phyloP scores from a whole-genome alignment of 2,797 vertebrate species.

The Neopelma chrysocephalum region DNA sequence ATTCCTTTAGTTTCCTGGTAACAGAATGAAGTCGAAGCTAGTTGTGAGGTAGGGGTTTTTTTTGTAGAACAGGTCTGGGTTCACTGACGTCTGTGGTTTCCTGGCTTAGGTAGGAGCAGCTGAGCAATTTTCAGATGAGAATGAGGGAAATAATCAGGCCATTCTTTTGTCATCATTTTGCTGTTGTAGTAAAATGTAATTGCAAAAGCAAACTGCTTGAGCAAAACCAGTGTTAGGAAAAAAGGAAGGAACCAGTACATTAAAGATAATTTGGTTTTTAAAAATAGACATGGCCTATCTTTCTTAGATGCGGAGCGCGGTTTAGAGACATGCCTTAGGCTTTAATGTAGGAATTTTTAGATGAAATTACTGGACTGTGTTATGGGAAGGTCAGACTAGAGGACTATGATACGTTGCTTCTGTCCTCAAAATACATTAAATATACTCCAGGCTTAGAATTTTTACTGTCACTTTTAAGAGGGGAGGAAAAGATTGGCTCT shows the following conservation, averaged over 20 bases:
- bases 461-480: neutral
- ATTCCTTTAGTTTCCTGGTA: neutral
- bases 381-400: neutral
- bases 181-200: constrained; percentile 39
- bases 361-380: neutral
- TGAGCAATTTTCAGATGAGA: constrained; percentile 36
- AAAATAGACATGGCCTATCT: neutral
- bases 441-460: neutral
- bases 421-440: neutral
- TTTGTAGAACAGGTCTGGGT: neutral
- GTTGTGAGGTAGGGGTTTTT: neutral
- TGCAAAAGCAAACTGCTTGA: constrained; percentile 31
- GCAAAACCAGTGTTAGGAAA: constrained; percentile 24
- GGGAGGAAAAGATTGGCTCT: neutral
- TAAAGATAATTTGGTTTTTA: constrained; percentile 45
- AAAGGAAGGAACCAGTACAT: constrained; percentile 52
- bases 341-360: constrained; percentile 14
- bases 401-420: neutral
- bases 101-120: neutral
- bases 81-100: neutral
- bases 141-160: constrained; percentile 22
- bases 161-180: neutral
- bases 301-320: neutral
- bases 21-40: neutral
- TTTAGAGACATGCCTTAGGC: neutral